Percentiles rank a stretch among this genome's conserved stretches.
Evolutionary conservation across 2,888 invertebrate genomes (phyloP).

Genomic region (Stegana nigrithorax): DNA sequence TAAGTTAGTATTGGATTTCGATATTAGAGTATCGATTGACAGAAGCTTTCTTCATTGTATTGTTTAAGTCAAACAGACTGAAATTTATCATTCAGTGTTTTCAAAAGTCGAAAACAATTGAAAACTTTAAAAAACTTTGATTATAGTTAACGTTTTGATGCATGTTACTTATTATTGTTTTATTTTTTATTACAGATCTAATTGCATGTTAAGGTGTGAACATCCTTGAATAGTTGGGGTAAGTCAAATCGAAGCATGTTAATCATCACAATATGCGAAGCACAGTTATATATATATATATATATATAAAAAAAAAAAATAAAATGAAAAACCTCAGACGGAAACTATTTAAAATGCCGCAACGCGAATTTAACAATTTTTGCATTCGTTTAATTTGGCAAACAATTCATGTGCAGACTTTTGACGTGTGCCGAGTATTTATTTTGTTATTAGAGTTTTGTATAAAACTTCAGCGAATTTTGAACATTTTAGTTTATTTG

Average conservation of each 20-base stretch:
- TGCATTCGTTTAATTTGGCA: conserved; percentile 5
- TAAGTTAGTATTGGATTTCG: no score
- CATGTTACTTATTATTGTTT: not conserved
- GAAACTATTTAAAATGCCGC: conserved; percentile 10
- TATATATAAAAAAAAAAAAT: not conserved
- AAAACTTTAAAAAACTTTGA: no score
- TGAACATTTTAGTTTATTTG: not conserved
- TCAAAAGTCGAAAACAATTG: no score
- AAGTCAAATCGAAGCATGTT: not conserved
- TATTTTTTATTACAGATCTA: not conserved
- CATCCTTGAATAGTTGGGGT: not conserved
- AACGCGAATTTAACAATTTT: conserved; percentile 6
- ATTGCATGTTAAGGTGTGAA: not conserved
- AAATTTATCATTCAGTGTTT: no score
- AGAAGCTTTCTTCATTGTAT: no score
- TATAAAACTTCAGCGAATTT: not conserved
- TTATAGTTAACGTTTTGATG: not conserved
- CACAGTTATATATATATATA: not conserved
- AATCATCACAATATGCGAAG: no score
- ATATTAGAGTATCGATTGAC: no score
- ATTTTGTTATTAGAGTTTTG: conserved; percentile 10
- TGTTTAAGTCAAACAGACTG: no score
- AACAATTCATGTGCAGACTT: not conserved
- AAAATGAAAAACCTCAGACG: not conserved
- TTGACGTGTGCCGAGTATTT: not conserved